Conservation (phyloP, 23 tunicate species). For the Trididemnum clinides region DNA sequence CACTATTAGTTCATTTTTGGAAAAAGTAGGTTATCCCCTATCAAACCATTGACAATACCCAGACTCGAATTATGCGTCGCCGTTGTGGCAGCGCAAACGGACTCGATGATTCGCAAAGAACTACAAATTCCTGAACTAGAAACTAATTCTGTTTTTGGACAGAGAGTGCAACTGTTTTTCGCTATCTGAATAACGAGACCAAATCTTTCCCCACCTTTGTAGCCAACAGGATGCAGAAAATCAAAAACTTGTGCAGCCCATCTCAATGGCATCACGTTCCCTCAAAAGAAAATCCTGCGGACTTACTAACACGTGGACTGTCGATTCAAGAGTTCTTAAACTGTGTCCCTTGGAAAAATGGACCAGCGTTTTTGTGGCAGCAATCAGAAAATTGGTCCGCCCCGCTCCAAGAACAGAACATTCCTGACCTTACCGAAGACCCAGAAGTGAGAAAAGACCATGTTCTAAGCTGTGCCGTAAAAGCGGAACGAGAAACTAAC, state of each 20-base stretch:
- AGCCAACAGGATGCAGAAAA: slow-evolving; percentile 38
- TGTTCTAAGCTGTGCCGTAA: neutral
- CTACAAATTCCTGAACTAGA: slow-evolving; percentile 5
- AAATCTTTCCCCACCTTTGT: slow-evolving; percentile 41
- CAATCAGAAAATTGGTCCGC: neutral
- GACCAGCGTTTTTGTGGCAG: slow-evolving; percentile 43
- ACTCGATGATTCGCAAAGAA: slow-evolving; percentile 27
- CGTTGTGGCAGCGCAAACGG: neutral
- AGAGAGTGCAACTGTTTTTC: slow-evolving; percentile 50
- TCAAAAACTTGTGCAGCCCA: neutral
- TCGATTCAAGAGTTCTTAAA: slow-evolving; percentile 19
- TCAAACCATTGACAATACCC: slow-evolving; percentile 30
- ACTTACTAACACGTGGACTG: slow-evolving; percentile 34
- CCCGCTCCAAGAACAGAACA: neutral
- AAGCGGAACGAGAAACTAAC: slow-evolving; percentile 5
- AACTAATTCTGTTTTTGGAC: slow-evolving; percentile 18
- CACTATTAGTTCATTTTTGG: slow-evolving; percentile 38
- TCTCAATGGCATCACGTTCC: slow-evolving; percentile 36
- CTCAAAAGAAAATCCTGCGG: slow-evolving; percentile 31
- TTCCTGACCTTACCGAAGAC: neutral
- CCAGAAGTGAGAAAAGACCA: slow-evolving; percentile 28
- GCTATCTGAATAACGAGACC: slow-evolving; percentile 8
- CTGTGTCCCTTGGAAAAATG: slow-evolving; percentile 34
- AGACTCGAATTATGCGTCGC: slow-evolving; percentile 45
- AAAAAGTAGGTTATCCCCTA: slow-evolving; percentile 37